These are phyloP conservation scores for Zophobas morio DNA, from an alignment of 1,140 invertebrate genomes.

Conservation along the genomic window DNA sequence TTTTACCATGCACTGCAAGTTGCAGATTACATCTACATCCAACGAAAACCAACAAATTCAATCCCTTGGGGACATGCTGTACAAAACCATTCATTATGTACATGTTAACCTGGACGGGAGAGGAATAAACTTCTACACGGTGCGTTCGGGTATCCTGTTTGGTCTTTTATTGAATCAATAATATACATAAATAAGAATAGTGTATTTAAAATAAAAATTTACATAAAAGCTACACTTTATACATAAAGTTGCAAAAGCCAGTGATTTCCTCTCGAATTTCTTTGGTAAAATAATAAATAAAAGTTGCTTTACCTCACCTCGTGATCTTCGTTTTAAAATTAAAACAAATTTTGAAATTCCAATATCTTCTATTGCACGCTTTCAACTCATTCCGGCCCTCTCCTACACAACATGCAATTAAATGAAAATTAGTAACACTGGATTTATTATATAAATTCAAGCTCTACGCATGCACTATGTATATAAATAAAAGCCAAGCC, in stretches of 20 bases:
- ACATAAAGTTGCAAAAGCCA: slow-evolving; percentile 44
- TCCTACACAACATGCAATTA: slow-evolving; percentile 54
- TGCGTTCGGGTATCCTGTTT: background rate
- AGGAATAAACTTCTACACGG: background rate
- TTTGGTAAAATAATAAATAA: slow-evolving; percentile 47
- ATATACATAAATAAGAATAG: slow-evolving; percentile 44
- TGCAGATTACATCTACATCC: slow-evolving; percentile 11
- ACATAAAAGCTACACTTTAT: slow-evolving; percentile 51
- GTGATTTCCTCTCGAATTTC: slow-evolving; percentile 48
- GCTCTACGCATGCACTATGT: slow-evolving; percentile 6
- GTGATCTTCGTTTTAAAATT: slow-evolving; percentile 4
- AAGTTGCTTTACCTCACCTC: slow-evolving; percentile 14
- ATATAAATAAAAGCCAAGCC: slow-evolving; percentile 16
- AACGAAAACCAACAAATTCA: background rate
- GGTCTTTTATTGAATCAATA: slow-evolving; percentile 38
- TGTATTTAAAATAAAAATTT: slow-evolving; percentile 55
- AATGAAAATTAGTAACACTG: slow-evolving; percentile 46
- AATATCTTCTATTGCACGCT: slow-evolving; percentile 49
- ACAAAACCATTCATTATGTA: background rate
- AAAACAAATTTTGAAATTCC: slow-evolving; percentile 34
- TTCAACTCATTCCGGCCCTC: slow-evolving; percentile 46
- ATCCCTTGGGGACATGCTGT: slow-evolving; percentile 3
- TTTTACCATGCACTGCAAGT: background rate
- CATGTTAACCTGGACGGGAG: background rate
- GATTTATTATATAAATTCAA: background rate